phyloP scores from a whole-genome alignment of 2,888 invertebrate genomes.

The Andrena bucephala region DNA sequence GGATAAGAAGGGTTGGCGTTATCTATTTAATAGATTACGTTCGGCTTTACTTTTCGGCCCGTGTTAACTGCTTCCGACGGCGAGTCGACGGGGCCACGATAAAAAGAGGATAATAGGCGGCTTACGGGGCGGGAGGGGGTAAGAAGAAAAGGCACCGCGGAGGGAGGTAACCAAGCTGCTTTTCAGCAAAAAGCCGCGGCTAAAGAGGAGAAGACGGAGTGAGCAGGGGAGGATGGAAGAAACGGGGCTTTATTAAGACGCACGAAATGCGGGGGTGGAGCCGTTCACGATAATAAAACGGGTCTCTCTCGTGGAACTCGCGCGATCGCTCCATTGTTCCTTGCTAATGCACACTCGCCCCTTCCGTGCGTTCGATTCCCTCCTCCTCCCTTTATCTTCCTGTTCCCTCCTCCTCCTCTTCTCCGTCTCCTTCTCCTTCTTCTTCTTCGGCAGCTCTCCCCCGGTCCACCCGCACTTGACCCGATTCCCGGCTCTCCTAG shows the following conservation, averaged over 20 bases:
- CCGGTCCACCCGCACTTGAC: conserved; percentile 59
- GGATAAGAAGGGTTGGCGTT: conserved; percentile 55
- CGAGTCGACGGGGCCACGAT: conserved; percentile 50
- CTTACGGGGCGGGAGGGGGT: conserved; percentile 43
- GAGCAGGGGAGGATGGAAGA: conserved; percentile 35
- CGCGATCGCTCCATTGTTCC: conserved; percentile 75
- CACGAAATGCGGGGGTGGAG: conserved; percentile 56
- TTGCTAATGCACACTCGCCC: conserved; percentile 63
- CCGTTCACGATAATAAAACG: conserved; percentile 73
- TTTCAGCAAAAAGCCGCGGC: conserved; percentile 52
- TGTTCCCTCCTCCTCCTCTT: neutral
- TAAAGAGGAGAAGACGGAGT: conserved; percentile 12
- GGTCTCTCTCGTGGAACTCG: conserved; percentile 65
- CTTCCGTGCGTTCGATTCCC: conserved; percentile 28
- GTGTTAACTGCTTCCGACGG: conserved; percentile 72
- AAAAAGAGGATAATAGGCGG: conserved; percentile 71
- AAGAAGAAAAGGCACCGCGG: conserved; percentile 8
- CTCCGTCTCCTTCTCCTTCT: neutral
- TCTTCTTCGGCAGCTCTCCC: conserved; percentile 1
- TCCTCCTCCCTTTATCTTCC: conserved; percentile 1
- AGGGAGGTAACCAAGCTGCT: conserved; percentile 48
- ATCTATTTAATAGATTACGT: conserved; percentile 79
- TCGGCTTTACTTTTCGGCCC: conserved; percentile 71
- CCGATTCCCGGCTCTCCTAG: conserved; percentile 57
- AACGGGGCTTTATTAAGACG: conserved; percentile 73